Percentiles rank a stretch among this genome's conserved stretches.
phyloP scores from a whole-genome alignment of 2,888 invertebrate genomes.

The Himalopsyche japonica region DNA sequence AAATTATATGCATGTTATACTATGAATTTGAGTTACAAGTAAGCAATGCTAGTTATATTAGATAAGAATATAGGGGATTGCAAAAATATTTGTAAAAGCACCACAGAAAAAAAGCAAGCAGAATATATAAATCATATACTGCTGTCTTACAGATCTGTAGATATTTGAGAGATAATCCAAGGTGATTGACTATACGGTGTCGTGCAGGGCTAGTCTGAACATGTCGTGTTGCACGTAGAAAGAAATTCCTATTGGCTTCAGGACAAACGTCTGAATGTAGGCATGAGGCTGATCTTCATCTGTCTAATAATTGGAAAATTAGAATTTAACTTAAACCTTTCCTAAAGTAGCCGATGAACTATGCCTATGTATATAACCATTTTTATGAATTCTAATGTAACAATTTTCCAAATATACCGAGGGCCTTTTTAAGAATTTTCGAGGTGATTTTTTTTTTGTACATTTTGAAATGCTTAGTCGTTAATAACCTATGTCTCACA shows the following conservation, averaged over 20 bases:
- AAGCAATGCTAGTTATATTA: neutral
- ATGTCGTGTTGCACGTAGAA: slow-evolving; percentile 95
- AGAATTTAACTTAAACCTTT: neutral
- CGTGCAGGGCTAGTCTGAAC: slow-evolving; percentile 91
- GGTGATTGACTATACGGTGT: slow-evolving; percentile 61
- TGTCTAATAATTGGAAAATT: slow-evolving; percentile 67
- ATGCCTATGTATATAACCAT: neutral
- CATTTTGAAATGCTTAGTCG: too few species aligned
- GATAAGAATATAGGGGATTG: neutral
- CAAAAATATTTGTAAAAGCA: neutral
- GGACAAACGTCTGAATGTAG: slow-evolving; percentile 91
- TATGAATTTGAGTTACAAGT: neutral
- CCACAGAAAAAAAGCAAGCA: slow-evolving; percentile 22
- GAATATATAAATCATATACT: slow-evolving; percentile 3
- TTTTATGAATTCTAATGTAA: too few species aligned
- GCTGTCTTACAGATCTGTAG: slow-evolving; percentile 30
- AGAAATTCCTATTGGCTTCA: slow-evolving; percentile 84
- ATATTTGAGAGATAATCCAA: neutral
- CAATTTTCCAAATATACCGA: too few species aligned
- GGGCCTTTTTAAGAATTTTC: too few species aligned
- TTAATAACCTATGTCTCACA: too few species aligned
- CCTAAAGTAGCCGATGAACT: neutral
- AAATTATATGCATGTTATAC: neutral
- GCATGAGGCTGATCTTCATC: slow-evolving; percentile 94
- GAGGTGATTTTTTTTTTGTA: too few species aligned